phyloP scores from a whole-genome alignment of 1,140 invertebrate genomes.

The Drosophila sp. region DNA sequence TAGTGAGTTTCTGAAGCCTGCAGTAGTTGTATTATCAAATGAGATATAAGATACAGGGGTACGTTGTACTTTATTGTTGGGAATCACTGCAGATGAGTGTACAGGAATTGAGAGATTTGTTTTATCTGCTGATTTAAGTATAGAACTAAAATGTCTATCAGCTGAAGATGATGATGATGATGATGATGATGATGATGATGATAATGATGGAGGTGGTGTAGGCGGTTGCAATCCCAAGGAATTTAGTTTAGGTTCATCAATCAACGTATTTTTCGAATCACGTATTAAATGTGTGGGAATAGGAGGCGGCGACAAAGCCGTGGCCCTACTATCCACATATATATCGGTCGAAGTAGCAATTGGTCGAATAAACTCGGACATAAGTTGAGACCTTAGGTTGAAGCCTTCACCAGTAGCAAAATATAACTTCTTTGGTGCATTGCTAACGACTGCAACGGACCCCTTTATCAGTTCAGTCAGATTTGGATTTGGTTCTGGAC shows the following conservation, averaged over 20 bases:
- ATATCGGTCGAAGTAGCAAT: background rate
- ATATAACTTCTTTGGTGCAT: conserved; percentile 26
- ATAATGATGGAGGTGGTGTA: background rate
- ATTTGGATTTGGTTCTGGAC: conserved; percentile 3
- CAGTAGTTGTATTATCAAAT: background rate
- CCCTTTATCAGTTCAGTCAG: background rate
- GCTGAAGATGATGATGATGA: background rate
- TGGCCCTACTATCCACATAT: background rate
- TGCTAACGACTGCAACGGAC: background rate
- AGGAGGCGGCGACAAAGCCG: background rate
- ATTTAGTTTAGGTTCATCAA: background rate
- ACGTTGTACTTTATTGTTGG: background rate
- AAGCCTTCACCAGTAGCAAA: conserved; percentile 37
- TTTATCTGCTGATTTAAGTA: background rate
- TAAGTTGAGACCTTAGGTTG: background rate
- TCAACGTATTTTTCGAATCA: background rate
- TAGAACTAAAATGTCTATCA: background rate
- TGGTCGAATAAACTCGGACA: background rate
- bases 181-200: background rate
- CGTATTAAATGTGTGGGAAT: background rate
- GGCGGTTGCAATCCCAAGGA: background rate
- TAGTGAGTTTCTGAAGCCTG: background rate
- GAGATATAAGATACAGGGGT: background rate
- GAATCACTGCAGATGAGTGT: background rate
- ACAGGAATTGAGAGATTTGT: background rate